Conservation (phyloP, 2,113 vertebrate genomes). For the Cyanocitta stelleri region DNA sequence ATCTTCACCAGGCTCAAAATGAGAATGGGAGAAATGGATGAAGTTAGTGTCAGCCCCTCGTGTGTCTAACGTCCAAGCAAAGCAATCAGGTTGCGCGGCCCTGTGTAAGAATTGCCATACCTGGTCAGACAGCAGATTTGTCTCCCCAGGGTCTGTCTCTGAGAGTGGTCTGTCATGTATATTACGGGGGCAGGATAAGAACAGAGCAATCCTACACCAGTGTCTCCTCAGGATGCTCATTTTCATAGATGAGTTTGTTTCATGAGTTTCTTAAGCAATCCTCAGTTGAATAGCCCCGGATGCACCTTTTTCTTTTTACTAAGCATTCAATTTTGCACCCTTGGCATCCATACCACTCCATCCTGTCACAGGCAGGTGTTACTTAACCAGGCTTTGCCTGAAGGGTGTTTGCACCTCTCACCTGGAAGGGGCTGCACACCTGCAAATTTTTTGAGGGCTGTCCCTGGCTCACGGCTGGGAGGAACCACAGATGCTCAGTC, state of each 20-base stretch:
- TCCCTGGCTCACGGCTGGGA: background rate
- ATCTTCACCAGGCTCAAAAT: background rate
- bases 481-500: background rate
- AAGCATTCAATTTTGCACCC: background rate
- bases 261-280: background rate
- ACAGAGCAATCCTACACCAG: background rate
- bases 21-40: background rate
- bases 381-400: background rate
- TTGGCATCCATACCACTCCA: background rate
- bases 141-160: background rate
- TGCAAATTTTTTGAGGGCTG: background rate
- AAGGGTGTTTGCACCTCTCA: background rate
- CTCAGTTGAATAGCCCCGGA: background rate
- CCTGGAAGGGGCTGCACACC: fast-evolving
- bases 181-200: background rate
- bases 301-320: background rate
- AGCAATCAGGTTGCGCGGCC: background rate
- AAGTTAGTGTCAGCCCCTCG: background rate
- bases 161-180: background rate
- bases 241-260: background rate
- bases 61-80: background rate
- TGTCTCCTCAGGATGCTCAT: background rate
- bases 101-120: background rate
- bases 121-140: background rate
- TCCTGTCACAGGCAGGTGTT: background rate